A percentile compares a stretch with the other conserved stretches of the same genome.
Evolutionary conservation across 2,113 vertebrate genomes (phyloP).

Genomic region (Hydrolagus affinis): DNA sequence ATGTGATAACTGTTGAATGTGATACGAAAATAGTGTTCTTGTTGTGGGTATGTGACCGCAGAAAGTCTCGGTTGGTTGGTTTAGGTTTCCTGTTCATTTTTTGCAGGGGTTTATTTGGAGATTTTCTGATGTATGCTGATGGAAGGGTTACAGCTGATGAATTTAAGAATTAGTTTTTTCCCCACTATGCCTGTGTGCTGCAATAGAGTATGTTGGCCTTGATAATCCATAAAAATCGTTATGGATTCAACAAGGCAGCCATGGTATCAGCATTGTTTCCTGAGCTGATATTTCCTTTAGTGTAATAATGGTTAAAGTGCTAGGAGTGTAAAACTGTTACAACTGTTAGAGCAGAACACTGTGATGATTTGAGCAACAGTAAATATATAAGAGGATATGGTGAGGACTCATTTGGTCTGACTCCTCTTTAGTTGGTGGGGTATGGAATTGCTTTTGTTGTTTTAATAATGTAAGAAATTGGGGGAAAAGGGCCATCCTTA

Average conservation of each 20-base stretch:
- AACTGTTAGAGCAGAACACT: neutral
- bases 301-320: neutral
- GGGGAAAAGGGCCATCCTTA: too few relatives aligned
- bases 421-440: neutral
- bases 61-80: neutral
- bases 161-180: neutral
- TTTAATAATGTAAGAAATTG: too few relatives aligned
- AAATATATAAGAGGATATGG: neutral
- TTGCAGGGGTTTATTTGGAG: neutral
- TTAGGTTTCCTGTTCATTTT: neutral
- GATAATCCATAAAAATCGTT: neutral
- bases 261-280: neutral
- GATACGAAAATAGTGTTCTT: neutral
- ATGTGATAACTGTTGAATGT: neutral
- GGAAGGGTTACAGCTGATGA: neutral
- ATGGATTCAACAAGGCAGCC: neutral
- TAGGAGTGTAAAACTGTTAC: neutral
- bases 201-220: neutral
- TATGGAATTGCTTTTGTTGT: too few relatives aligned
- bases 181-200: neutral
- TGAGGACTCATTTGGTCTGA: neutral
- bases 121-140: neutral
- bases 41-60: neutral
- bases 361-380: neutral
- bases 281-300: neutral